Conservation (phyloP, 2,113 vertebrate species). For the Mohoua ochrocephala region DNA sequence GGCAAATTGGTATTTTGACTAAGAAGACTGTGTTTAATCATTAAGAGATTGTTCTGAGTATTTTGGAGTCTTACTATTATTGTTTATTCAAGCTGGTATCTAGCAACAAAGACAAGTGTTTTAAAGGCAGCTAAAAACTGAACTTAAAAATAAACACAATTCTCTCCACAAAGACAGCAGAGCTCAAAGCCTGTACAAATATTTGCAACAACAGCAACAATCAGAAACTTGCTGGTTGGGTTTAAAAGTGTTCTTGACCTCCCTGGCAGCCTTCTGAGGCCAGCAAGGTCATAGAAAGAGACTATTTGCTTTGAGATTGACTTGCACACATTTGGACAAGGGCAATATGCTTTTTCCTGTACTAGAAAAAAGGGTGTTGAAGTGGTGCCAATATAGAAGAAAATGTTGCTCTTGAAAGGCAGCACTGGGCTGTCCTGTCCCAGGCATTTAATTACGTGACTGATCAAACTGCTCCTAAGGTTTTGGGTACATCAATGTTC, state of each 20-base stretch:
- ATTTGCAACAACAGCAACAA: neutral
- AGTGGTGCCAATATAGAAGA: neutral
- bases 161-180: neutral
- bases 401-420: neutral
- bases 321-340: slow-evolving; percentile 47
- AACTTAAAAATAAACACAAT: neutral
- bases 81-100: neutral
- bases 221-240: neutral
- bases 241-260: slow-evolving; percentile 13
- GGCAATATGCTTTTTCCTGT: slow-evolving; percentile 48
- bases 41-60: neutral
- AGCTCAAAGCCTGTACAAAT: neutral
- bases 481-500: neutral
- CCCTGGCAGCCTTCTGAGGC: neutral
- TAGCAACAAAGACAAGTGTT: neutral
- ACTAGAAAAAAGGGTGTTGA: slow-evolving; percentile 4
- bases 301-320: slow-evolving; percentile 26
- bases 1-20: neutral
- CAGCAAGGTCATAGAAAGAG: neutral
- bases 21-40: neutral
- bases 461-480: neutral
- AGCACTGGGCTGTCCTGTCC: neutral
- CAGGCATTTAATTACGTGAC: neutral
- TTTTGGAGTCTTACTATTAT: neutral
- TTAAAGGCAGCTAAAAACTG: neutral